Conservation (phyloP, 2,888 invertebrate species). For the Plagodis dolabraria region DNA sequence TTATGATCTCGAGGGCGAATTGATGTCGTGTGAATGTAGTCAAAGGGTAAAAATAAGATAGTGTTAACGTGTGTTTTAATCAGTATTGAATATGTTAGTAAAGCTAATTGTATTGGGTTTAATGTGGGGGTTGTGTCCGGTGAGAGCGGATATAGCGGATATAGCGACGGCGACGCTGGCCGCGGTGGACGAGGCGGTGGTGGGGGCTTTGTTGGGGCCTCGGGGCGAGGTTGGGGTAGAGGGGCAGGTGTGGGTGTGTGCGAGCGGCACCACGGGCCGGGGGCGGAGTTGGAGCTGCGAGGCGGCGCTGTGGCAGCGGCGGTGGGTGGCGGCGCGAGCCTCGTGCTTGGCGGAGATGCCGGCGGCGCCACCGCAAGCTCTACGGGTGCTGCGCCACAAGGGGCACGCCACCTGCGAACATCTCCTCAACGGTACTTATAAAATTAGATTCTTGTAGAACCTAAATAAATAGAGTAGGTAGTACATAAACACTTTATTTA, state of each 20-base stretch:
- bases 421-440: neutral
- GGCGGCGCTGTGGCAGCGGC: conserved; percentile 47
- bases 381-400: conserved; percentile 23
- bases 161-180: neutral
- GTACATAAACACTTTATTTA: too few species aligned
- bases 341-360: conserved; percentile 33
- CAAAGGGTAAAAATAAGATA: too few species aligned
- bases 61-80: too few species aligned
- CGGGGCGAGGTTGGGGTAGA: conserved; percentile 30
- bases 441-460: too few species aligned
- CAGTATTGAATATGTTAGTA: too few species aligned
- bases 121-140: too few species aligned
- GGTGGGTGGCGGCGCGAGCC: conserved; percentile 42
- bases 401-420: conserved; percentile 28
- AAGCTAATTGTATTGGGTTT: neutral
- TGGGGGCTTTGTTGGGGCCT: conserved; percentile 30
- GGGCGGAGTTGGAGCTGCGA: conserved; percentile 30
- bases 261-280: conserved; percentile 34
- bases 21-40: too few species aligned
- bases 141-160: too few species aligned
- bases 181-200: conserved; percentile 32
- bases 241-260: conserved; percentile 37
- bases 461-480: too few species aligned
- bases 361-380: conserved; percentile 10
- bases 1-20: too few species aligned